Evolutionary conservation across 2,797 vertebrate species (phyloP).

Genomic region (Girardinus metallicus): DNA sequence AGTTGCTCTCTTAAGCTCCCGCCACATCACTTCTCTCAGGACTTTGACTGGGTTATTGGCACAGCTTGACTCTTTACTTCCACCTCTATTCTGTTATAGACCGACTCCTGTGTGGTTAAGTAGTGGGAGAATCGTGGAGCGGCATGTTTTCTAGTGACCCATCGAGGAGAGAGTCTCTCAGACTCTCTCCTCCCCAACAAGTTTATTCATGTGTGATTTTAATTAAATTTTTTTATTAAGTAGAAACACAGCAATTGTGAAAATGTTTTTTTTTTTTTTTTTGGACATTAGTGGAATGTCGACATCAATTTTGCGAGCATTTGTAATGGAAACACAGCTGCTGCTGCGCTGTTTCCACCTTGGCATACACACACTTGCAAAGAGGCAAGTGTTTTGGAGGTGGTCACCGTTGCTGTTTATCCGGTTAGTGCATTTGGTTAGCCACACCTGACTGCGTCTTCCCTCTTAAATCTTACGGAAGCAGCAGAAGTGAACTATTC

Average conservation of each 20-base stretch:
- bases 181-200: too few species aligned
- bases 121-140: neutral
- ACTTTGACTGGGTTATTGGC: neutral
- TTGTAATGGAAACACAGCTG: too few species aligned
- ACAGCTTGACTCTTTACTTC: neutral
- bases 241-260: too few species aligned
- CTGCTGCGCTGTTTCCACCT: neutral
- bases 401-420: neutral
- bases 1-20: neutral
- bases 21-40: neutral
- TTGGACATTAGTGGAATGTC: too few species aligned
- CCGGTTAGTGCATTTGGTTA: neutral
- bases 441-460: neutral
- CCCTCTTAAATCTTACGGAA: neutral
- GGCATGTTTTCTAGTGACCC: neutral
- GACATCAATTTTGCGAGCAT: too few species aligned
- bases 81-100: neutral
- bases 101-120: neutral
- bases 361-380: neutral
- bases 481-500: neutral
- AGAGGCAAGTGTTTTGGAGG: neutral
- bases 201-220: too few species aligned
- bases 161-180: too few species aligned
- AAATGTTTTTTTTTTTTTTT: too few species aligned
- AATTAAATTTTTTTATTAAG: too few species aligned